Evolutionary conservation across 2,797 vertebrate genomes (phyloP).

Genomic region (Oryzias sinensis): DNA sequence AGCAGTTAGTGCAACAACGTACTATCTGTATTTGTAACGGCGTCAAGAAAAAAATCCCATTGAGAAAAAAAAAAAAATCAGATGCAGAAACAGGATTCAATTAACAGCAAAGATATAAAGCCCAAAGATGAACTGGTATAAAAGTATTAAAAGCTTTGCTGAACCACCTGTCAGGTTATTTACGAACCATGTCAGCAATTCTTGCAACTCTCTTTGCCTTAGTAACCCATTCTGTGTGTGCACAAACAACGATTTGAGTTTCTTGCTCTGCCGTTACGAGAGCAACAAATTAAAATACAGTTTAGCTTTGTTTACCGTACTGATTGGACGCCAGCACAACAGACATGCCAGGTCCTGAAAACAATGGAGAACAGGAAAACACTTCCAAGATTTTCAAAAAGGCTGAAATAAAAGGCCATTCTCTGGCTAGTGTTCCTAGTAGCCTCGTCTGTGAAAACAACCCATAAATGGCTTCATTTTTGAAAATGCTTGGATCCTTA

Average conservation of each 20-base stretch:
- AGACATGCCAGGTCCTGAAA: constrained; percentile 22
- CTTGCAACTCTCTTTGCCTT: constrained; percentile 38
- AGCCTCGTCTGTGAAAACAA: constrained; percentile 15
- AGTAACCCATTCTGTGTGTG: constrained; percentile 45
- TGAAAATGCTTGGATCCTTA: neutral
- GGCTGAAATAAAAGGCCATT: constrained; percentile 24
- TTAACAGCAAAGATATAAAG: neutral
- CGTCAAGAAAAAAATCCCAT: constrained; percentile 37
- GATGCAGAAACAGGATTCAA: constrained; percentile 10
- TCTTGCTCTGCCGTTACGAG: constrained; percentile 4
- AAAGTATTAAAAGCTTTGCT: constrained; percentile 26
- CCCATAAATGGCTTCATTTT: too few species aligned
- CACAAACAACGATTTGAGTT: constrained; percentile 38
- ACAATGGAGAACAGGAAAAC: constrained; percentile 17
- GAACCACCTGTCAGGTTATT: constrained; percentile 38
- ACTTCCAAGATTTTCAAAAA: constrained; percentile 1
- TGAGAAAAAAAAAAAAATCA: constrained; percentile 51
- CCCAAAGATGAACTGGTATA: constrained; percentile 9
- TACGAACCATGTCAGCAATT: constrained; percentile 36
- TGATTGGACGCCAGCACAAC: constrained; percentile 10
- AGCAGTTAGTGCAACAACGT: constrained; percentile 58
- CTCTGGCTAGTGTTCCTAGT: constrained; percentile 25
- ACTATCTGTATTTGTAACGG: constrained; percentile 56
- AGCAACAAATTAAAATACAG: neutral
- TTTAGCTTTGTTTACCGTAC: constrained; percentile 21